Conservation (phyloP, 2,888 invertebrate genomes). For the Hesperia comma region DNA sequence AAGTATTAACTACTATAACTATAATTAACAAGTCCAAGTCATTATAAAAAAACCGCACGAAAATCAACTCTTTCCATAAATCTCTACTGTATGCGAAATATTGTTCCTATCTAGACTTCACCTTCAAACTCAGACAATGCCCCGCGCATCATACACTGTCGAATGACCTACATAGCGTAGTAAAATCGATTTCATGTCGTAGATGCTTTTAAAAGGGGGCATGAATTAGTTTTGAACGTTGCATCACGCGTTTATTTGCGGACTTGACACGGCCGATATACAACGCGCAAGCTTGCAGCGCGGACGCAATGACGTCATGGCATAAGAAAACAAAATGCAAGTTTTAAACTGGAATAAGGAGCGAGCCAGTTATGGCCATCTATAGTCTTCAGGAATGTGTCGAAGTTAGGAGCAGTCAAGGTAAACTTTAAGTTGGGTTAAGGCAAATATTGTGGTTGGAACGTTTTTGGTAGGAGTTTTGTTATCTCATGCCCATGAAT, state of each 20-base stretch:
- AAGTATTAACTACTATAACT: too few relatives aligned
- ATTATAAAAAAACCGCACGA: too few relatives aligned
- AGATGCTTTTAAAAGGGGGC: constrained; percentile 43
- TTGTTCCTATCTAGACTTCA: background rate
- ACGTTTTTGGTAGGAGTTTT: constrained; percentile 3
- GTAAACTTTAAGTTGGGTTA: constrained; percentile 5
- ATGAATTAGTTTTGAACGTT: constrained; percentile 45
- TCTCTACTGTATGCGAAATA: background rate
- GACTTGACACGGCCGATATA: constrained; percentile 62
- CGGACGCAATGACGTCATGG: constrained; percentile 32
- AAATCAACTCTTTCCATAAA: too few relatives aligned
- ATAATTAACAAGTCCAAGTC: too few relatives aligned
- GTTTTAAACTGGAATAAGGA: constrained; percentile 44
- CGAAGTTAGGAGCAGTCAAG: constrained; percentile 30
- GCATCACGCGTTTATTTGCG: constrained; percentile 72
- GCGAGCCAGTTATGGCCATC: constrained; percentile 40
- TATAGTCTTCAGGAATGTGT: constrained; percentile 32
- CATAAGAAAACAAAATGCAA: constrained; percentile 39
- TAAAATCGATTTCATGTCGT: constrained; percentile 35
- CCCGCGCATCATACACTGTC: background rate
- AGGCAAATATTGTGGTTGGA: background rate
- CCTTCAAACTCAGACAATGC: background rate
- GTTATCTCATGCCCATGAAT: background rate
- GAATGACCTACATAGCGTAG: constrained; percentile 35
- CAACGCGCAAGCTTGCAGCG: constrained; percentile 28